Evolutionary conservation across 2,113 vertebrate genomes (phyloP).

Genomic region (Amazona vittata): DNA sequence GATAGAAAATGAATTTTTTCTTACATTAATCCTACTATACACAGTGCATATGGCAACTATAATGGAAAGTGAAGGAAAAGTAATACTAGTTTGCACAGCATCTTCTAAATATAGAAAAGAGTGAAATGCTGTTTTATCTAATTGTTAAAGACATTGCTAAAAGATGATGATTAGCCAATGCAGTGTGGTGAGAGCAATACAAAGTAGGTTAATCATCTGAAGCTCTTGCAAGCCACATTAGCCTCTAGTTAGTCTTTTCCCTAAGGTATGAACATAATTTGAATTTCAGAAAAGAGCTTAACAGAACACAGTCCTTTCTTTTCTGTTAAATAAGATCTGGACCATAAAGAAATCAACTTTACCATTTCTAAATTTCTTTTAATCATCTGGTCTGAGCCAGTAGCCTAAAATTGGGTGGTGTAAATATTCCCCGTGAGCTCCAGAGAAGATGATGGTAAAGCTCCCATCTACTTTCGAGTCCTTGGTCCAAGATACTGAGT

Average conservation of each 20-base stretch:
- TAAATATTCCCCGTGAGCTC: not conserved
- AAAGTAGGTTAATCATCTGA: constrained; percentile 65
- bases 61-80: constrained; percentile 20
- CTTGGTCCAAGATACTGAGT: not conserved
- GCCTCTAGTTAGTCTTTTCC: constrained; percentile 37
- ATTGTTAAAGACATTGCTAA: constrained; percentile 46
- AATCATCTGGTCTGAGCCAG: not conserved
- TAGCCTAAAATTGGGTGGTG: not conserved
- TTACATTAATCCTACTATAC: not conserved
- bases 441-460: not conserved
- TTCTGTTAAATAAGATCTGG: constrained; percentile 42
- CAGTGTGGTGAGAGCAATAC: constrained; percentile 7
- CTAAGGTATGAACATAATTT: constrained; percentile 55
- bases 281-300: constrained; percentile 61
- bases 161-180: constrained; percentile 50
- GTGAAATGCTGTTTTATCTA: constrained; percentile 31
- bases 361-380: constrained; percentile 18
- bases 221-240: constrained; percentile 37
- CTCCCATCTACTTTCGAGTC: not conserved
- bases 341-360: constrained; percentile 16
- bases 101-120: constrained; percentile 30
- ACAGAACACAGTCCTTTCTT: constrained; percentile 7
- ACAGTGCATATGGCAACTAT: not conserved
- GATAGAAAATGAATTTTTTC: not conserved
- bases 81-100: not conserved